Evolutionary conservation across 2,888 invertebrate species (phyloP).

Genomic region (Noctua pronuba): DNA sequence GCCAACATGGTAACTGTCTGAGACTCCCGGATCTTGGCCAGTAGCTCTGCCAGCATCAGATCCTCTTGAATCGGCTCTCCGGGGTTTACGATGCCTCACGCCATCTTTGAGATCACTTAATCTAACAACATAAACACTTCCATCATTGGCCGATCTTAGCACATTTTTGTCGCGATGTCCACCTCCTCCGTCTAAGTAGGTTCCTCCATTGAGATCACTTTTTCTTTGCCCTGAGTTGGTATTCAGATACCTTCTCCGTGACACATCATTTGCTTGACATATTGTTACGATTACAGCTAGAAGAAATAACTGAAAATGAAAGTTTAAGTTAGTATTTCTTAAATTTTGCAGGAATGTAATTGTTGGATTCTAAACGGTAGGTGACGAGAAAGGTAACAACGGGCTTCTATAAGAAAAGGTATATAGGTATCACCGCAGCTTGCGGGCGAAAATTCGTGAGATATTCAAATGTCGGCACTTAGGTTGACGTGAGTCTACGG

Average conservation of each 20-base stretch:
- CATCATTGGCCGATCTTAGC: constrained; percentile 7
- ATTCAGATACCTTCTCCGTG: constrained; percentile 21
- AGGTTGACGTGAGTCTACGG: too few relatives aligned
- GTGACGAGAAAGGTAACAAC: background rate
- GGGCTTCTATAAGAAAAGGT: background rate
- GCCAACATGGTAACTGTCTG: background rate
- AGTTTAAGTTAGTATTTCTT: background rate
- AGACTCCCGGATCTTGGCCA: background rate
- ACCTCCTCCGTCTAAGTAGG: background rate
- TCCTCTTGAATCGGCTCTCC: constrained; percentile 1
- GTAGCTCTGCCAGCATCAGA: background rate
- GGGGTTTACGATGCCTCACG: background rate
- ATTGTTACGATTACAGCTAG: constrained; percentile 25
- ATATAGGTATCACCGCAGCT: background rate
- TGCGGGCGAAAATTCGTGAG: too few relatives aligned
- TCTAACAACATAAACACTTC: constrained; percentile 9
- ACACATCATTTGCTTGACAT: constrained; percentile 26
- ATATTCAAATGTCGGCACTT: too few relatives aligned
- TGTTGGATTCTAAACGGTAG: background rate
- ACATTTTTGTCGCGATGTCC: background rate
- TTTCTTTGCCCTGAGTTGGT: constrained; percentile 1
- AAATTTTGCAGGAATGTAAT: background rate
- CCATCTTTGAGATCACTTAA: constrained; percentile 5
- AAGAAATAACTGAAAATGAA: constrained; percentile 42
- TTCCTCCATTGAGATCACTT: constrained; percentile 24